Percentiles rank a stretch among this genome's conserved stretches.
phyloP scores from a whole-genome alignment of 2,797 vertebrate species.

The Chiroxiphia lanceolata region DNA sequence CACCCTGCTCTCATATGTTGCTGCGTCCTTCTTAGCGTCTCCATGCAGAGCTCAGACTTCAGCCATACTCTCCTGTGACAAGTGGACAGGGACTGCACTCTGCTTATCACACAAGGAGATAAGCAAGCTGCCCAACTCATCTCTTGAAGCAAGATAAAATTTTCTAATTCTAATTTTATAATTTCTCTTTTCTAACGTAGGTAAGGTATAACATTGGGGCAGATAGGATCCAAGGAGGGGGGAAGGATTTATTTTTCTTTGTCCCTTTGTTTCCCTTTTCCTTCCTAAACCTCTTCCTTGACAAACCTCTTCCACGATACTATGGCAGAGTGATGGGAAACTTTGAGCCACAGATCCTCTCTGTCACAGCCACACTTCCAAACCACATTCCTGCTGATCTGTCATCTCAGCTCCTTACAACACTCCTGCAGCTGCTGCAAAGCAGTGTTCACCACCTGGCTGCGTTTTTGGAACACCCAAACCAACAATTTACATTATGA shows the following conservation, averaged over 20 bases:
- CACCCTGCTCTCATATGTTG: neutral
- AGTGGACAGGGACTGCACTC: neutral
- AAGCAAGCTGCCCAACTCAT: neutral
- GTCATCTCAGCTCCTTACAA: neutral
- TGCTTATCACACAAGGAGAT: neutral
- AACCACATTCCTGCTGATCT: neutral
- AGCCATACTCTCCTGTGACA: neutral
- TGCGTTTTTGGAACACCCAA: neutral
- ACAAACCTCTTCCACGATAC: neutral
- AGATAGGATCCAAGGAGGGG: neutral
- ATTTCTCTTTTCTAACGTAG: neutral
- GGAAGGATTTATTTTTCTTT: neutral
- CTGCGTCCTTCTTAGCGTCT: neutral
- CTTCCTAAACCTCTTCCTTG: slow-evolving; percentile 34
- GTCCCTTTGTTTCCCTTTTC: neutral
- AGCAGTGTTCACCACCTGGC: neutral
- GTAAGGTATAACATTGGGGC: neutral
- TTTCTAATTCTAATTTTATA: neutral
- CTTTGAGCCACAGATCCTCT: neutral
- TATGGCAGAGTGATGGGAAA: slow-evolving; percentile 3
- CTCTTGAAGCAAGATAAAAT: neutral
- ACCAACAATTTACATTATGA: neutral
- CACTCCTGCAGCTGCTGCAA: neutral
- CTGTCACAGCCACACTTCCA: neutral
- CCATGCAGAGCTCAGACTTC: neutral